A percentile compares a stretch with the other conserved stretches of the same genome.
phyloP scores from a whole-genome alignment of 2,113 vertebrate species.

The Sterna hirundo region DNA sequence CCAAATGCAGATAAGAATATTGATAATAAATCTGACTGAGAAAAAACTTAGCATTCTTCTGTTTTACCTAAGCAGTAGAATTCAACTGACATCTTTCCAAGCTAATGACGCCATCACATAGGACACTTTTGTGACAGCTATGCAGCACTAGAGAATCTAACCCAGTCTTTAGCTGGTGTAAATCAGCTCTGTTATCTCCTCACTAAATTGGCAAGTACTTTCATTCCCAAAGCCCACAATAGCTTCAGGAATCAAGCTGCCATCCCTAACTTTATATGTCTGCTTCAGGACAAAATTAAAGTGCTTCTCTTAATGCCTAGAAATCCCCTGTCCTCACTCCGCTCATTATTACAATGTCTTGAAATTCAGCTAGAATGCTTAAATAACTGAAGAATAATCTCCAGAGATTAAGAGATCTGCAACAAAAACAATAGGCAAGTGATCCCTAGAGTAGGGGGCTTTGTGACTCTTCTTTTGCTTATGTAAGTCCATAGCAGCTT shows the following conservation, averaged over 20 bases:
- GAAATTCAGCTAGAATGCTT: constrained; percentile 26
- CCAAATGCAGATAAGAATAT: not conserved
- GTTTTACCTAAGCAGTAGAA: not conserved
- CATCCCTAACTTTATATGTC: not conserved
- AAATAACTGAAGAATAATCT: constrained; percentile 46
- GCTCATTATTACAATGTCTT: not conserved
- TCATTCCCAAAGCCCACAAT: constrained; percentile 13
- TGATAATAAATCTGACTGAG: constrained; percentile 45
- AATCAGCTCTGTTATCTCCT: constrained; percentile 22
- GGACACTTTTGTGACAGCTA: not conserved
- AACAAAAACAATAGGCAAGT: constrained; percentile 26
- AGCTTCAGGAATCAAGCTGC: constrained; percentile 33
- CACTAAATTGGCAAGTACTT: not conserved
- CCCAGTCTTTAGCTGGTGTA: not conserved
- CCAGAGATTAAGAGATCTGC: constrained; percentile 39
- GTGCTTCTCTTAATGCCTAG: not conserved
- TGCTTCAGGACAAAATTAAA: constrained; percentile 20
- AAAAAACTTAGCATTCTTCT: constrained; percentile 4
- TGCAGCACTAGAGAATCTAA: not conserved
- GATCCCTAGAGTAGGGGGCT: not conserved
- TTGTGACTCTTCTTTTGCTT: not conserved
- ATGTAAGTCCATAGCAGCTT: not conserved
- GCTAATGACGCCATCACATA: not conserved
- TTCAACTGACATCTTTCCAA: not conserved
- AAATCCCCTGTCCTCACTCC: not conserved